Conservation (phyloP, 2,113 vertebrate genomes). For the Microtus pennsylvanicus region DNA sequence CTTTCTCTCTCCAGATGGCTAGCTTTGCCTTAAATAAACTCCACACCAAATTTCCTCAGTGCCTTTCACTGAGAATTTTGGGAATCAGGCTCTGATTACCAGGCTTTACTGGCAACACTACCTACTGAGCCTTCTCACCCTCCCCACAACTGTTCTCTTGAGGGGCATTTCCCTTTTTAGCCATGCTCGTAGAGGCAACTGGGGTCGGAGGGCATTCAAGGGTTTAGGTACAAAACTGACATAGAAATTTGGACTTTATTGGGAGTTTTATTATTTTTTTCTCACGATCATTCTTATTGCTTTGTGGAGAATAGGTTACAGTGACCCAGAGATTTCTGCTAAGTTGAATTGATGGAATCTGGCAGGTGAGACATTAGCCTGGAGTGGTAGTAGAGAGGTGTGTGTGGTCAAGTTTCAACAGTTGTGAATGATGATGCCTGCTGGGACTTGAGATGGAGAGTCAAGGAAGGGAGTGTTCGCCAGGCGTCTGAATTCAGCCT, state of each 20-base stretch:
- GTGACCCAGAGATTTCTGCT: background rate
- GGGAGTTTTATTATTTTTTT: background rate
- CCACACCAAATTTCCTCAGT: too few species aligned
- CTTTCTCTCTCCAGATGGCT: too few species aligned
- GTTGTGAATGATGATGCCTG: background rate
- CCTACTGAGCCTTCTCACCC: background rate
- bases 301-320: background rate
- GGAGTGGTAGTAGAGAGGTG: background rate
- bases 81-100: background rate
- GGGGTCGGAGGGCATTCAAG: background rate
- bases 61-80: background rate
- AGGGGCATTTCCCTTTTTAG: background rate
- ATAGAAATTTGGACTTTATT: background rate
- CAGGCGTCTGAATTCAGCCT: background rate
- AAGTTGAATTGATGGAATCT: background rate
- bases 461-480: background rate
- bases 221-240: background rate
- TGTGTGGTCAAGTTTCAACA: background rate
- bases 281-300: background rate
- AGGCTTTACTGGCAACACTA: too few species aligned
- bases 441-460: background rate
- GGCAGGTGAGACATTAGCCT: background rate
- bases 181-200: background rate
- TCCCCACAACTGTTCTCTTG: background rate
- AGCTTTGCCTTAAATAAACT: too few species aligned